Conservation (phyloP, 2,888 invertebrate genomes). For the Caenorhabditis virilis region DNA sequence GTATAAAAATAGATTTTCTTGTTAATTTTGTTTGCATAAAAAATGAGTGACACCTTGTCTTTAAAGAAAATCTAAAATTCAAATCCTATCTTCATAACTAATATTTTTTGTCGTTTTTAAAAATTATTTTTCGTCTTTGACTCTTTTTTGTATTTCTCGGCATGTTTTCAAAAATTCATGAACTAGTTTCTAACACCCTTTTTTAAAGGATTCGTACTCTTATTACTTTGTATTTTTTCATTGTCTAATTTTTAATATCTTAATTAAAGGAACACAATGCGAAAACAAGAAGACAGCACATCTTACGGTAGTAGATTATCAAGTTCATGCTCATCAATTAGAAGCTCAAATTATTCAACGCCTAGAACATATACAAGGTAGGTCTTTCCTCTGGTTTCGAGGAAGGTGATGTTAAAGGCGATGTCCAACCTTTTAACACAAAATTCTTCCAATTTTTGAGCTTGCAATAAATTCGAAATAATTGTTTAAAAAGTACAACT, state of each 20-base stretch:
- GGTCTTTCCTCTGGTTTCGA: too few relatives aligned
- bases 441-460: conserved; percentile 4
- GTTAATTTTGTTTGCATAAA: too few relatives aligned
- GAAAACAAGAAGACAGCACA: conserved; percentile 27
- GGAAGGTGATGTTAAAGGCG: not conserved
- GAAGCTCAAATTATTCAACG: conserved; percentile 45
- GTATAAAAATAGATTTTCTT: too few relatives aligned
- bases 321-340: conserved; percentile 49
- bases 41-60: too few relatives aligned
- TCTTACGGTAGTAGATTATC: conserved; percentile 29
- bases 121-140: too few relatives aligned
- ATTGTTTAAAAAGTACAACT: not conserved
- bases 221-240: not conserved
- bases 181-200: too few relatives aligned
- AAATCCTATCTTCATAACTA: too few relatives aligned
- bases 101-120: too few relatives aligned
- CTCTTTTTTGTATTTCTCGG: too few relatives aligned
- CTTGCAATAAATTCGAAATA: conserved; percentile 2
- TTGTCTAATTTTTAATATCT: too few relatives aligned
- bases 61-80: too few relatives aligned
- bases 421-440: too few relatives aligned
- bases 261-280: conserved; percentile 31
- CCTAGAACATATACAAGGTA: conserved; percentile 30
- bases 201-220: not conserved
- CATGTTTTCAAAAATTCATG: not conserved